Conservation (phyloP, 2,888 invertebrate species). For the Drosophila anomelani region DNA sequence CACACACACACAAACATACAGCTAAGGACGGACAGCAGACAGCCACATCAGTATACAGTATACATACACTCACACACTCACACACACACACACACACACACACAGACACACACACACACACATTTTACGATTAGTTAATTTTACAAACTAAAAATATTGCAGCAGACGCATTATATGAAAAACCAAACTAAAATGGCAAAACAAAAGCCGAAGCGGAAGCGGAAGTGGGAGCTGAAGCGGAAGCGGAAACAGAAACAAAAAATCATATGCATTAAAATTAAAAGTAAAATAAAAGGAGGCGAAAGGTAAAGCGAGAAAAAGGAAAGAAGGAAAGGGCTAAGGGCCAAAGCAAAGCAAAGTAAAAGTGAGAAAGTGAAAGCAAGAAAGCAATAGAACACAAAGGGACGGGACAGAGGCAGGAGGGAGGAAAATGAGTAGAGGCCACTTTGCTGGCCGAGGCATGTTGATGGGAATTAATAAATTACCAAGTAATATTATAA, state of each 20-base stretch:
- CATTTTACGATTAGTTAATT: slow-evolving; percentile 72
- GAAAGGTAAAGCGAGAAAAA: background rate
- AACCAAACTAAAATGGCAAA: slow-evolving; percentile 59
- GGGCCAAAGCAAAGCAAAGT: background rate
- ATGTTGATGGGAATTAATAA: slow-evolving; percentile 70
- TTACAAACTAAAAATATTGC: slow-evolving; percentile 58
- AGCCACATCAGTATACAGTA: slow-evolving; percentile 64
- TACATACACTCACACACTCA: slow-evolving; percentile 37
- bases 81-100: too few species aligned
- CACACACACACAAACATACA: slow-evolving; percentile 29
- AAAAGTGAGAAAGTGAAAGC: slow-evolving; percentile 14
- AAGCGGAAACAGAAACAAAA: slow-evolving; percentile 43
- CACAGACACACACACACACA: slow-evolving; percentile 38
- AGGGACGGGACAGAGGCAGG: background rate
- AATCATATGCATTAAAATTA: slow-evolving; percentile 71
- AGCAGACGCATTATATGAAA: slow-evolving; percentile 42
- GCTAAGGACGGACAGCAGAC: slow-evolving; percentile 26
- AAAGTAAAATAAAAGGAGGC: slow-evolving; percentile 44
- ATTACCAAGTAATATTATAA: slow-evolving; percentile 81
- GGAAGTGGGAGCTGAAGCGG: background rate
- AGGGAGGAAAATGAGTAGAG: slow-evolving; percentile 3
- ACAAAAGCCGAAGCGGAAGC: slow-evolving; percentile 19
- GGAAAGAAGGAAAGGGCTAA: background rate
- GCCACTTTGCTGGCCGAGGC: slow-evolving; percentile 9
- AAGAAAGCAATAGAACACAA: slow-evolving; percentile 15